phyloP scores from a whole-genome alignment of 2,113 vertebrate species.

The Heloderma charlesbogerti region DNA sequence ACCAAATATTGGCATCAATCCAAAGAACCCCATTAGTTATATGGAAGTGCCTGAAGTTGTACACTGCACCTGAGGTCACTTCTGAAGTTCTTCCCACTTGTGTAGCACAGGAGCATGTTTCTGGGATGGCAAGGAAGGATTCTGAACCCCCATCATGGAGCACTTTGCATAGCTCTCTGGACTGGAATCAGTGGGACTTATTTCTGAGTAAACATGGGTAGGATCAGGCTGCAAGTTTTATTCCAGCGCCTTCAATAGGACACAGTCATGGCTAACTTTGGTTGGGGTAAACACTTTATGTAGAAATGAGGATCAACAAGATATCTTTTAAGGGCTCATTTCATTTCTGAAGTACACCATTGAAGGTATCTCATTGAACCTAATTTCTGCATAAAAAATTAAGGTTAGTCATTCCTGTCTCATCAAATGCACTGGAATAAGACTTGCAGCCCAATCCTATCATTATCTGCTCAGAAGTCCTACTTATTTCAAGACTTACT shows the following conservation, averaged over 20 bases:
- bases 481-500: neutral
- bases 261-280: too few species aligned
- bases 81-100: neutral
- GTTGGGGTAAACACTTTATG: too few species aligned
- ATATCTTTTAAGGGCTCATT: too few species aligned
- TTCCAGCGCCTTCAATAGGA: neutral
- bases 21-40: too few species aligned
- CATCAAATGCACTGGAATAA: neutral
- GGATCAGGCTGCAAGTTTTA: neutral
- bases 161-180: neutral
- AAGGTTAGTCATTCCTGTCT: too few species aligned
- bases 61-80: neutral
- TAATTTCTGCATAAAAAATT: too few species aligned
- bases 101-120: neutral
- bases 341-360: too few species aligned
- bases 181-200: neutral
- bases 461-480: neutral
- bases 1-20: neutral
- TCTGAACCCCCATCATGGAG: neutral
- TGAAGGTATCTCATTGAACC: too few species aligned
- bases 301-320: too few species aligned
- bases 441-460: neutral
- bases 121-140: neutral
- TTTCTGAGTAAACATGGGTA: too few species aligned
- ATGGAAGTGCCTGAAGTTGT: neutral